These are phyloP conservation scores for Gavia stellata DNA, from an alignment of 2,113 vertebrate genomes.

Conservation along the genomic window DNA sequence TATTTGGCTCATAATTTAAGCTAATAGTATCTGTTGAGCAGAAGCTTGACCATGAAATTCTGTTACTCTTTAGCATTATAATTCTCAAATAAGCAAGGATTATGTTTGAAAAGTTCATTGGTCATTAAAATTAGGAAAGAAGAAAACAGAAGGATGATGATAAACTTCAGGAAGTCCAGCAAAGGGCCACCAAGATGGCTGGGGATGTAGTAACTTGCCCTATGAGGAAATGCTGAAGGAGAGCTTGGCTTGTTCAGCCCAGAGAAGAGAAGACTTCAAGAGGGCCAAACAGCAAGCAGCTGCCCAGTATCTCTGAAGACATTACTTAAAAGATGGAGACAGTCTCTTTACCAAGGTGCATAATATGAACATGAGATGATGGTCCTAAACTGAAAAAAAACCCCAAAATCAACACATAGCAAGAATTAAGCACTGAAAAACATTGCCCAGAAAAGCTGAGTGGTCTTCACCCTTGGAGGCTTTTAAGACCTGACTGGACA, in stretches of 20 bases:
- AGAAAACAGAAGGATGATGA: not conserved
- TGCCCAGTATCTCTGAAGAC: not conserved
- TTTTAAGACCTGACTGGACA: not conserved
- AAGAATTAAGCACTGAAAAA: not conserved
- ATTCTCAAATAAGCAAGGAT: not conserved
- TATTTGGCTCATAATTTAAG: not conserved
- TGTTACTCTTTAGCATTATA: not conserved
- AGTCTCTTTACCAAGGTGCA: not conserved
- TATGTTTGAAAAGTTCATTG: not conserved
- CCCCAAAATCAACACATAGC: too few species aligned
- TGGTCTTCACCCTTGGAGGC: not conserved
- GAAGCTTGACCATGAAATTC: not conserved
- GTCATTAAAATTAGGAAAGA: not conserved
- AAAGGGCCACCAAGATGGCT: not conserved
- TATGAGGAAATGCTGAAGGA: not conserved
- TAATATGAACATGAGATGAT: not conserved
- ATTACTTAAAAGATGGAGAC: not conserved
- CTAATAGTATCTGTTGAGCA: not conserved
- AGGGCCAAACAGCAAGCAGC: not conserved
- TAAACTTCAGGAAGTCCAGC: not conserved
- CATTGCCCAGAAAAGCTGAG: not conserved
- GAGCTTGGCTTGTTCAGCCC: not conserved
- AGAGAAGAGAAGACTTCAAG: not conserved
- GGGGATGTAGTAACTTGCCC: not conserved
- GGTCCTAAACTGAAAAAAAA: not conserved